These are phyloP conservation scores for Drosophila dunni DNA, from an alignment of 1,140 invertebrate species.

Conservation along the genomic window DNA sequence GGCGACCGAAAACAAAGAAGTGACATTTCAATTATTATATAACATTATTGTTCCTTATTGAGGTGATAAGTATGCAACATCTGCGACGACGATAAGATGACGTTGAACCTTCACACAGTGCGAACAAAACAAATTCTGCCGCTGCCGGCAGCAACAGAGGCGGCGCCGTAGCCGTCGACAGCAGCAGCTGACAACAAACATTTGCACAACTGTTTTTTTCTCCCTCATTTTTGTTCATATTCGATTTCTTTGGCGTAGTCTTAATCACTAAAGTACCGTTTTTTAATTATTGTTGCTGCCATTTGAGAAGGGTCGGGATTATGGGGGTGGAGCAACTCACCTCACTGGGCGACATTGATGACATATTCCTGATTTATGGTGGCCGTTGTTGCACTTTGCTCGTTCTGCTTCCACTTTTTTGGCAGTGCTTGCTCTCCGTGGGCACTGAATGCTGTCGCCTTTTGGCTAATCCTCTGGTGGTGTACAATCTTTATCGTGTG, in stretches of 20 bases:
- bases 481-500: slow-evolving; percentile 16
- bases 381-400: slow-evolving; percentile 46
- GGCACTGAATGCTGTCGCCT: background rate
- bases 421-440: slow-evolving; percentile 17
- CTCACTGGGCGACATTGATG: slow-evolving; percentile 76
- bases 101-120: slow-evolving; percentile 52
- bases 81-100: slow-evolving; percentile 53
- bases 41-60: slow-evolving; percentile 26
- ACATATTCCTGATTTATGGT: slow-evolving; percentile 47
- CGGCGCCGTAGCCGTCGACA: slow-evolving; percentile 14
- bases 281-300: background rate
- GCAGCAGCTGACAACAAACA: slow-evolving; percentile 50
- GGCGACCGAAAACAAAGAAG: slow-evolving; percentile 18
- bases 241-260: background rate
- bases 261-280: background rate
- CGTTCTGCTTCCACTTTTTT: slow-evolving; percentile 29
- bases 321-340: slow-evolving; percentile 41
- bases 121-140: background rate
- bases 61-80: slow-evolving; percentile 26
- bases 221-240: background rate
- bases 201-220: slow-evolving; percentile 62
- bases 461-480: slow-evolving; percentile 5
- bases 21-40: slow-evolving; percentile 33
- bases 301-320: background rate
- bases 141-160: slow-evolving; percentile 7